A percentile compares a stretch with the other conserved stretches of the same genome.
These are phyloP conservation scores for Cyphomyrus discorhynchus DNA, from an alignment of 2,113 vertebrate species.

Conservation along the genomic window DNA sequence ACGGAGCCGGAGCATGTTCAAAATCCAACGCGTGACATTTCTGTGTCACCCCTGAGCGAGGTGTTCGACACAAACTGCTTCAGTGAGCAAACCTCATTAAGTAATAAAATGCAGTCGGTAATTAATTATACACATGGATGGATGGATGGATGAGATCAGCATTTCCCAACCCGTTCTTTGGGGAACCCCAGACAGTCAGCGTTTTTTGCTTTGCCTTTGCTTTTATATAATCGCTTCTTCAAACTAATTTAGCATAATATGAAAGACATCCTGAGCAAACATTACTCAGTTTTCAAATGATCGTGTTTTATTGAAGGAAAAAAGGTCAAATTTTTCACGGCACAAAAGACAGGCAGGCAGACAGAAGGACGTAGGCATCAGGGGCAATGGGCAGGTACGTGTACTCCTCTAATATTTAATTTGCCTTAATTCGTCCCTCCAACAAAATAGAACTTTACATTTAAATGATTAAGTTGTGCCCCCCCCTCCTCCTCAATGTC, in stretches of 20 bases:
- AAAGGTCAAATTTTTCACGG: neutral
- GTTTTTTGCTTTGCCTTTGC: neutral
- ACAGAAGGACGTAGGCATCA: neutral
- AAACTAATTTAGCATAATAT: neutral
- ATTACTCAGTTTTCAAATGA: neutral
- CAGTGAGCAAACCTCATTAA: neutral
- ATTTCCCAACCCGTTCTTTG: neutral
- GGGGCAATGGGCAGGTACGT: accelerated
- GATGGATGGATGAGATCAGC: neutral
- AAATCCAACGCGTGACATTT: neutral
- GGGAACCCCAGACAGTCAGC: neutral
- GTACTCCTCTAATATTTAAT: neutral
- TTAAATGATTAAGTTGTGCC: neutral
- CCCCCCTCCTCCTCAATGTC: neutral
- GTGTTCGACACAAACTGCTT: neutral
- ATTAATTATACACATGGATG: neutral
- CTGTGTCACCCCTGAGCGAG: neutral
- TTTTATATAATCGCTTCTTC: neutral
- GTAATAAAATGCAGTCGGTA: neutral
- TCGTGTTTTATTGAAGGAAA: neutral
- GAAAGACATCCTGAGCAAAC: neutral
- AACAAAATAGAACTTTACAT: neutral
- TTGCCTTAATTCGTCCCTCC: neutral
- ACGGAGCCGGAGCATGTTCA: neutral
- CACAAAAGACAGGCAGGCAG: neutral